These are phyloP conservation scores for Atta cephalotes DNA, from an alignment of 1,140 invertebrate genomes.

Conservation along the genomic window DNA sequence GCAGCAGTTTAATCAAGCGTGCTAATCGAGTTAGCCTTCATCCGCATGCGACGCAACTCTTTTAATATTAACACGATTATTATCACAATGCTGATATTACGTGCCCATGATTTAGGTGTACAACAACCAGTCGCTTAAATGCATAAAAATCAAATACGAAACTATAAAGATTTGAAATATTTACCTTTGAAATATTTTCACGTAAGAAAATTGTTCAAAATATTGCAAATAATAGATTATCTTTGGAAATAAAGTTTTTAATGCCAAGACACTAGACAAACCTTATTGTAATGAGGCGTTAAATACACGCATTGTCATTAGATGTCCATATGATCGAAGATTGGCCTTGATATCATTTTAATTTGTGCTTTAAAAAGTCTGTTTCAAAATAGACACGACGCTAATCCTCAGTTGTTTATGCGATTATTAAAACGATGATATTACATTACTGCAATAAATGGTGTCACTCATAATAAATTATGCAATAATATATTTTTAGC, in stretches of 20 bases:
- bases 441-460: constrained; percentile 23
- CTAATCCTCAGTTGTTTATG: constrained; percentile 27
- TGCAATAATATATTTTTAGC: background rate
- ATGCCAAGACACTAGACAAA: background rate
- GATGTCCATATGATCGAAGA: background rate
- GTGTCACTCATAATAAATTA: background rate
- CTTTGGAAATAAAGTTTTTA: background rate
- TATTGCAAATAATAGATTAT: background rate
- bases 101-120: background rate
- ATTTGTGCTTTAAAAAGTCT: background rate
- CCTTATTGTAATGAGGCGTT: background rate
- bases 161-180: background rate
- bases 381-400: background rate
- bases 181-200: background rate
- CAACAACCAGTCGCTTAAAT: background rate
- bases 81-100: constrained; percentile 10
- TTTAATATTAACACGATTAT: constrained; percentile 7
- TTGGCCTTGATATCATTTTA: background rate
- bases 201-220: background rate
- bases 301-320: background rate
- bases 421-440: background rate
- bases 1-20: constrained; percentile 57
- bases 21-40: constrained; percentile 65
- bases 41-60: constrained; percentile 13
- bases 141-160: background rate